phyloP scores from a whole-genome alignment of 2,888 invertebrate species.

The Selenia dentaria region DNA sequence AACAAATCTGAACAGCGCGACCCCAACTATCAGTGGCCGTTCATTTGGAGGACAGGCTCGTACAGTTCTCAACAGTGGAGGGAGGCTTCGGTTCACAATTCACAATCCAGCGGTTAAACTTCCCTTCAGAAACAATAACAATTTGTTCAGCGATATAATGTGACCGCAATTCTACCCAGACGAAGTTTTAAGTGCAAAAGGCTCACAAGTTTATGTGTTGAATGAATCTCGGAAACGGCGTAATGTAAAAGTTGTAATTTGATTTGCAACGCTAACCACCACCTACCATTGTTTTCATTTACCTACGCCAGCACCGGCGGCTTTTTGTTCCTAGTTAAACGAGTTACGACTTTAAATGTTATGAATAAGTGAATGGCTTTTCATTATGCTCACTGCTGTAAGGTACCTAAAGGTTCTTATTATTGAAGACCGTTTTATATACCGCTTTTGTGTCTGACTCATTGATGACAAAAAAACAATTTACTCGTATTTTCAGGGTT shows the following conservation, averaged over 20 bases:
- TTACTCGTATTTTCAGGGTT: constrained; percentile 9
- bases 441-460: not conserved
- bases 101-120: constrained; percentile 60
- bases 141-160: constrained; percentile 68
- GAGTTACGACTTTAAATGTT: constrained; percentile 51
- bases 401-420: constrained; percentile 29
- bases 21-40: constrained; percentile 8
- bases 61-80: constrained; percentile 46
- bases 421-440: constrained; percentile 31
- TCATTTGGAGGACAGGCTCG: constrained; percentile 35
- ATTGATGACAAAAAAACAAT: constrained; percentile 5
- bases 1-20: constrained; percentile 1
- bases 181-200: constrained; percentile 74
- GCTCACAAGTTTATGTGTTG: constrained; percentile 71
- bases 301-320: constrained; percentile 39
- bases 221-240: constrained; percentile 65
- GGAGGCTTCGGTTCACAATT: constrained; percentile 53
- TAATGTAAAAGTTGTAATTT: constrained; percentile 75
- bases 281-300: constrained; percentile 60
- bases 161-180: constrained; percentile 59
- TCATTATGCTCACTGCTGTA: constrained; percentile 34
- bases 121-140: constrained; percentile 72
- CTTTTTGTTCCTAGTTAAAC: constrained; percentile 55
- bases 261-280: constrained; percentile 66
- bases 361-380: constrained; percentile 55